Conservation (phyloP, 2,797 vertebrate genomes). For the Etheostoma nigrum region DNA sequence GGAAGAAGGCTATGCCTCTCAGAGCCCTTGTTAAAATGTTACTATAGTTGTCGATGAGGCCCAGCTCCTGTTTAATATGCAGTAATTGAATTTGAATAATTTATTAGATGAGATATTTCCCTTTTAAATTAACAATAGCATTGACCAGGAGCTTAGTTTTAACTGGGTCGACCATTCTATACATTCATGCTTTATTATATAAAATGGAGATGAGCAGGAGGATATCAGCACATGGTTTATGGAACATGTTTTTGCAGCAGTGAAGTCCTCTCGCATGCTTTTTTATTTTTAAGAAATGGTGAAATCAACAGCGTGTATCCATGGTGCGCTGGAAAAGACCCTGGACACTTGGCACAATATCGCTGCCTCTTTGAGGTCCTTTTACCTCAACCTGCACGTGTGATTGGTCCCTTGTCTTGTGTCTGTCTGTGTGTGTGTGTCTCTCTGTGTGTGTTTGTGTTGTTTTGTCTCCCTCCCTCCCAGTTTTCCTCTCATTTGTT, state of each 20-base stretch:
- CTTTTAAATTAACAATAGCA: constrained; percentile 52
- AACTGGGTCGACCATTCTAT: constrained; percentile 39
- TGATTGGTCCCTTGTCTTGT: no score
- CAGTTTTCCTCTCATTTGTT: no score
- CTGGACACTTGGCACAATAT: no score
- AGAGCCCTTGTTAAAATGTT: constrained; percentile 53
- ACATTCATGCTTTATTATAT: constrained; percentile 36
- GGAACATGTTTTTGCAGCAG: constrained; percentile 13
- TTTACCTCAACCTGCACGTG: no score
- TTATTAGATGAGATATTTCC: constrained; percentile 47
- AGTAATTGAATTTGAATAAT: constrained; percentile 71
- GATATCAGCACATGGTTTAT: constrained; percentile 40
- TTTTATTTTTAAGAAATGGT: constrained; percentile 20
- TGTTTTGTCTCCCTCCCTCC: no score
- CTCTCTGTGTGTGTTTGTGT: no score
- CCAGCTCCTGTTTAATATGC: constrained; percentile 59
- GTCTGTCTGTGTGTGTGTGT: no score
- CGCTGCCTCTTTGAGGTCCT: no score
- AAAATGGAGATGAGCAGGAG: constrained; percentile 33
- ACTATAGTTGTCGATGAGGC: constrained; percentile 44
- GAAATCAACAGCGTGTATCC: background rate
- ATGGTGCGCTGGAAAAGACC: no score
- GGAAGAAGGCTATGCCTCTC: constrained; percentile 29
- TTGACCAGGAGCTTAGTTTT: constrained; percentile 37
- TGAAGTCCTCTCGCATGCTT: constrained; percentile 8